These are phyloP conservation scores for Chymomyza fuscimana DNA, from an alignment of 2,888 invertebrate genomes.

Conservation along the genomic window DNA sequence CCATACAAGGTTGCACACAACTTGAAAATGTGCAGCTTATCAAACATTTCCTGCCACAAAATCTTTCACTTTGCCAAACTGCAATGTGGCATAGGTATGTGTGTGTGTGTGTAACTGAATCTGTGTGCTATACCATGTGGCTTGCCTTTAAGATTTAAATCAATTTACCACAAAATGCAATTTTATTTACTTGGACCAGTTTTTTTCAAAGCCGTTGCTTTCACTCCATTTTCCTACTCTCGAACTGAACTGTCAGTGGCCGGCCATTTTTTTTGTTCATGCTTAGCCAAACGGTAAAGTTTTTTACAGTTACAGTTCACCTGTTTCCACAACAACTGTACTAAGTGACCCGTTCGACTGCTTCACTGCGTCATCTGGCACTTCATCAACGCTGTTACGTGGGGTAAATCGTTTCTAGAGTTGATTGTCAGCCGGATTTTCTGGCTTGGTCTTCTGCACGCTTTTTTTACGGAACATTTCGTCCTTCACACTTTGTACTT, in stretches of 20 bases:
- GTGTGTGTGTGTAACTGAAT: slow-evolving; percentile 35
- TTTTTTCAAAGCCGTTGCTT: not conserved
- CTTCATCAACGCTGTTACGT: slow-evolving; percentile 34
- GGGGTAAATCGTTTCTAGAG: slow-evolving; percentile 39
- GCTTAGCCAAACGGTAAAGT: slow-evolving; percentile 32
- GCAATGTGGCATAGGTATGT: slow-evolving; percentile 37
- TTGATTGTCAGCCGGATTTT: slow-evolving; percentile 38
- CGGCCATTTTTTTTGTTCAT: not conserved
- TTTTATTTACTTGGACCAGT: not conserved
- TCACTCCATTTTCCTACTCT: not conserved
- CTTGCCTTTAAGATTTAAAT: slow-evolving; percentile 42
- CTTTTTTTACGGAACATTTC: slow-evolving; percentile 22
- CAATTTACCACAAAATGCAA: slow-evolving; percentile 27
- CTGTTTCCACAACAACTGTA: slow-evolving; percentile 53
- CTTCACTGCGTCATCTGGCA: slow-evolving; percentile 52
- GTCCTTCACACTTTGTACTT: slow-evolving; percentile 28
- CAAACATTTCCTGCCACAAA: slow-evolving; percentile 60
- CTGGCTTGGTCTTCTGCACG: slow-evolving; percentile 28
- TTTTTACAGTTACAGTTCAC: slow-evolving; percentile 22
- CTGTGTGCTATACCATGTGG: not conserved
- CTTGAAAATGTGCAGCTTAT: slow-evolving; percentile 36
- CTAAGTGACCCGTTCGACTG: slow-evolving; percentile 72
- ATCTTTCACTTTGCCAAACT: slow-evolving; percentile 51
- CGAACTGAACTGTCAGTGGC: not conserved
- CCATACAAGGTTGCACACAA: not conserved